Conservation (phyloP, 2,888 invertebrate genomes). For the Glyphotaelius pellucidus region DNA sequence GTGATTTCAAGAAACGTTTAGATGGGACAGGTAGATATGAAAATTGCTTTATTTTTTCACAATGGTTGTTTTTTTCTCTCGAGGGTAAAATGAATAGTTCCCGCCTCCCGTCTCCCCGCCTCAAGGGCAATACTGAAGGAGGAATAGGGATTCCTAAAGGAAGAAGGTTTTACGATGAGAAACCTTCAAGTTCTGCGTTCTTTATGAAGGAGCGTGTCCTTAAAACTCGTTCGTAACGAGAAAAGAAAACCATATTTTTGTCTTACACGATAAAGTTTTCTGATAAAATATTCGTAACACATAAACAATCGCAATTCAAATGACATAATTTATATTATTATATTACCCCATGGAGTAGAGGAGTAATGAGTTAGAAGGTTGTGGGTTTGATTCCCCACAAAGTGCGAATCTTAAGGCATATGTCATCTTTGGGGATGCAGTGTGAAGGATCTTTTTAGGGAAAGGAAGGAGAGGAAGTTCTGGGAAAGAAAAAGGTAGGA, state of each 20-base stretch:
- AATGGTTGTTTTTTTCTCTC: constrained; percentile 58
- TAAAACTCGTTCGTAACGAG: constrained; percentile 49
- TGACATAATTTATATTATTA: neutral
- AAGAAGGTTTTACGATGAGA: constrained; percentile 59
- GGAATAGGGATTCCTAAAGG: neutral
- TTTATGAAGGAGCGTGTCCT: constrained; percentile 61
- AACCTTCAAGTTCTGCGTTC: constrained; percentile 61
- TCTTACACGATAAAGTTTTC: neutral
- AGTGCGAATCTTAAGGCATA: too few species aligned
- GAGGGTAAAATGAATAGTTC: constrained; percentile 54
- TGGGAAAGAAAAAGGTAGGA: too few species aligned
- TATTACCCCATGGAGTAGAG: too few species aligned
- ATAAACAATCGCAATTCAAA: neutral
- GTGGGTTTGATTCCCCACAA: too few species aligned
- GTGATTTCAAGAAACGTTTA: constrained; percentile 57
- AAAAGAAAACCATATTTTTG: neutral
- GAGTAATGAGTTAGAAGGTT: too few species aligned
- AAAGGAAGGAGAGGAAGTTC: too few species aligned
- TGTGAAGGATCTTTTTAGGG: too few species aligned
- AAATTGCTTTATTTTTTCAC: constrained; percentile 61
- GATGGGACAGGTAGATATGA: constrained; percentile 66
- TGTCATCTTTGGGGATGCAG: too few species aligned
- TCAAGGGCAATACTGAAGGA: constrained; percentile 22
- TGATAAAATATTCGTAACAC: neutral
- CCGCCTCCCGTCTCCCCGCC: constrained; percentile 29